Conservation (phyloP, 1,140 invertebrate species). For the Colletes latitarsis region DNA sequence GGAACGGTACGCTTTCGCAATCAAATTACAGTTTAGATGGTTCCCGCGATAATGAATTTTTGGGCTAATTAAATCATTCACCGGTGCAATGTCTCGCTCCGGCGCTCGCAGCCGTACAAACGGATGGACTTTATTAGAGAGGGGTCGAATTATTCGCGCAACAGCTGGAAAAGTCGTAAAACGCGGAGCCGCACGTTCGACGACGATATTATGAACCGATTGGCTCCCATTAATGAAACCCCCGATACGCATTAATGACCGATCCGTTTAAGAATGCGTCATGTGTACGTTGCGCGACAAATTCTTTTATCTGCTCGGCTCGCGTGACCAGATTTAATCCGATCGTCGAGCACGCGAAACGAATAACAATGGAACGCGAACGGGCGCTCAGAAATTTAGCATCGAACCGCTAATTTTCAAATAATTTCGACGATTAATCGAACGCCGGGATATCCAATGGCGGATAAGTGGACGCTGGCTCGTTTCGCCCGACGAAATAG, state of each 20-base stretch:
- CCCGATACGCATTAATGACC: constrained; percentile 11
- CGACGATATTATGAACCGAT: no score
- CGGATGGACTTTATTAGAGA: not conserved
- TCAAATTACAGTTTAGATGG: constrained; percentile 25
- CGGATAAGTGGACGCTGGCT: not conserved
- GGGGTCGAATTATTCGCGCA: not conserved
- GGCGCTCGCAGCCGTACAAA: not conserved
- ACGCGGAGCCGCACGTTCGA: no score
- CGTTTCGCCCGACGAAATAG: no score
- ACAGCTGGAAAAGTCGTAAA: no score
- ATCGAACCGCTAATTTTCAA: not conserved
- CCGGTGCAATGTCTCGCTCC: not conserved
- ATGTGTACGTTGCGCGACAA: constrained; percentile 26
- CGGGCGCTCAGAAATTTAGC: not conserved
- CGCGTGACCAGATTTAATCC: constrained; percentile 33
- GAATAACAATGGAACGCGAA: not conserved
- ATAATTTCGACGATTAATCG: constrained; percentile 1
- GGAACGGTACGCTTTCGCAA: constrained; percentile 19
- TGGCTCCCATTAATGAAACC: no score
- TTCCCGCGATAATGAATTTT: constrained; percentile 42
- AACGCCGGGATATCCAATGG: not conserved
- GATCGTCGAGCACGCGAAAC: not conserved
- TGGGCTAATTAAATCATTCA: constrained; percentile 35
- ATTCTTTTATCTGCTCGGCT: not conserved
- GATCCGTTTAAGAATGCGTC: not conserved